These are phyloP conservation scores for Rhinoraja longicauda DNA, from an alignment of 2,797 vertebrate genomes.

Conservation along the genomic window DNA sequence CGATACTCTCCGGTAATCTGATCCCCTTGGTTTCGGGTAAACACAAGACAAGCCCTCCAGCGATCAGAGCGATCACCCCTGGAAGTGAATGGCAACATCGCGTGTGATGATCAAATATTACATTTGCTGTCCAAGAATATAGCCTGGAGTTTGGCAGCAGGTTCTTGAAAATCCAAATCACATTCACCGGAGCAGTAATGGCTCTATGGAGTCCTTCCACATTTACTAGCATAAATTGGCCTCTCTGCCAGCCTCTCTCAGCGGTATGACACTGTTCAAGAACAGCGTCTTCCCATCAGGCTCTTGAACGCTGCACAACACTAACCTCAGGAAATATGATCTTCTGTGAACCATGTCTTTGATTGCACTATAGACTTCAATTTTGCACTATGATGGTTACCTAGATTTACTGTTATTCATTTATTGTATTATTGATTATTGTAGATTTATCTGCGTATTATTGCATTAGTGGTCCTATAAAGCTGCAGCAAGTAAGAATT, in stretches of 20 bases:
- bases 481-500: too few species aligned
- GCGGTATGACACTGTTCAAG: background rate
- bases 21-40: constrained; percentile 48
- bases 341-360: too few species aligned
- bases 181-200: background rate
- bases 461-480: too few species aligned
- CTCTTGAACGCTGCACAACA: too few species aligned
- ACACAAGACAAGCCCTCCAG: constrained; percentile 44
- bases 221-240: background rate
- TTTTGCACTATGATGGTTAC: too few species aligned
- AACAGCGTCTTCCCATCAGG: too few species aligned
- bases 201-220: background rate
- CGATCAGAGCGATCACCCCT: constrained; percentile 46
- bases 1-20: constrained; percentile 47
- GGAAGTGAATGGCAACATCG: background rate
- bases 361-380: too few species aligned
- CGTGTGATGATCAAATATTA: background rate
- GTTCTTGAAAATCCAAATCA: background rate
- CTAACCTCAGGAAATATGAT: too few species aligned
- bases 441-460: too few species aligned
- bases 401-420: too few species aligned
- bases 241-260: background rate
- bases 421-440: too few species aligned
- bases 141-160: background rate
- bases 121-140: background rate